Evolutionary conservation across 2,113 vertebrate genomes (phyloP), one percentile per base, ranked within the genome.

Genomic region (Electrona antarctica): DNA sequence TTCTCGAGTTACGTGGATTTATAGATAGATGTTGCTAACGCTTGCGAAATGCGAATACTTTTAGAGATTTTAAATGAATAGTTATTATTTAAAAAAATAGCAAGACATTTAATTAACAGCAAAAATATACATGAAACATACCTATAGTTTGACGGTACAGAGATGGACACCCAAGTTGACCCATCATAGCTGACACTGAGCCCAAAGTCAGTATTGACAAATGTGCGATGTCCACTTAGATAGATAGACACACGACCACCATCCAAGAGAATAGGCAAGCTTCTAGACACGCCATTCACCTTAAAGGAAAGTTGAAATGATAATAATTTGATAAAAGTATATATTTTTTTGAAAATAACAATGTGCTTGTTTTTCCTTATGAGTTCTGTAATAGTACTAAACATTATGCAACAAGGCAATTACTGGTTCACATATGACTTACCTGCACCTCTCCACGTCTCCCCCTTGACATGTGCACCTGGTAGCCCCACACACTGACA

Each of bases 131-230:
- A 2, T 48, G 52, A n/a, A 54, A 13, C 7, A 0, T 14, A 87
- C 88, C 78, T 78, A 63, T 85, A 91, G 47, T 13, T 62, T 7
- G 71, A 50, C 1, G 82, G 91, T 5, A 92, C 65, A 51, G 70
- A 66, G 64, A 92, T 80, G 4, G 52, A 62, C 11, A 87, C 84
- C 57, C 52, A 75, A 49, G 71, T 78, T 11, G 4, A 54, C 56
- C 89, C 86, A 69, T 90, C 81, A 0, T 87, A 91, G 1, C 62
- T 87, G 79, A 93, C 82, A 0, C 47, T 79, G 0, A 91, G 15
- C 12, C 85, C 89, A 73, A 90, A 93, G 41, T 80, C 71, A 55
- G 83, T 12, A 0, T 4, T 60, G 0, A 91, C 67, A 28, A 77
- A 33, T 3, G 68, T 81, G 9, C 10, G 82, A 11, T 0, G 41